Conservation (phyloP, 1,140 invertebrate species). For the Eriocheir sinensis region DNA sequence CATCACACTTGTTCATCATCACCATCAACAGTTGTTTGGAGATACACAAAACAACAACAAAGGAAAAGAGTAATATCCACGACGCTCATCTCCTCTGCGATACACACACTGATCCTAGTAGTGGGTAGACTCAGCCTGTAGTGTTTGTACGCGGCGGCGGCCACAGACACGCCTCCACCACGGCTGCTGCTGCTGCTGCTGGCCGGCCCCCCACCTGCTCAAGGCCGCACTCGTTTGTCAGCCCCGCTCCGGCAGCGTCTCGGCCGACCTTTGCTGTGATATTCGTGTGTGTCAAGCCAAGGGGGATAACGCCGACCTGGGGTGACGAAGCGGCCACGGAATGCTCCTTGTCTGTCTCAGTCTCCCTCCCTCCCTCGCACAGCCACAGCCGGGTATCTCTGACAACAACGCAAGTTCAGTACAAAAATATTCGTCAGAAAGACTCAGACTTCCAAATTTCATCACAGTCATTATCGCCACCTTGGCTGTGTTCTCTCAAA, state of each 20-base stretch:
- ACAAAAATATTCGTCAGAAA: not conserved
- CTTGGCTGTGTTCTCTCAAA: not conserved
- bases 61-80: not conserved
- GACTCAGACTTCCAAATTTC: not conserved
- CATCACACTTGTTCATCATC: not conserved
- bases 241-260: not conserved
- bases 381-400: not conserved
- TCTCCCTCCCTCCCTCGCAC: slow-evolving; percentile 47
- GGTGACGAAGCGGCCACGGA: not conserved
- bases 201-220: not conserved
- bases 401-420: not conserved
- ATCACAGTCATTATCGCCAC: not conserved
- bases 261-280: slow-evolving; percentile 12
- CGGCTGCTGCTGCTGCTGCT: not conserved
- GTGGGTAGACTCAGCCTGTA: not conserved
- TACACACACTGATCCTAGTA: slow-evolving; percentile 14
- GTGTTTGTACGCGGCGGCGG: not conserved
- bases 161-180: not conserved
- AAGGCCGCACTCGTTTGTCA: slow-evolving; percentile 2
- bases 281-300: slow-evolving; percentile 2
- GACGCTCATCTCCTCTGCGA: slow-evolving; percentile 11
- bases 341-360: not conserved
- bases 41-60: too few relatives aligned
- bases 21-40: not conserved
- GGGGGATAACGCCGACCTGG: not conserved